Percentiles rank a stretch among this genome's conserved stretches.
These are phyloP conservation scores for Aythya baeri DNA, from an alignment of 2,113 vertebrate species.

Conservation along the genomic window DNA sequence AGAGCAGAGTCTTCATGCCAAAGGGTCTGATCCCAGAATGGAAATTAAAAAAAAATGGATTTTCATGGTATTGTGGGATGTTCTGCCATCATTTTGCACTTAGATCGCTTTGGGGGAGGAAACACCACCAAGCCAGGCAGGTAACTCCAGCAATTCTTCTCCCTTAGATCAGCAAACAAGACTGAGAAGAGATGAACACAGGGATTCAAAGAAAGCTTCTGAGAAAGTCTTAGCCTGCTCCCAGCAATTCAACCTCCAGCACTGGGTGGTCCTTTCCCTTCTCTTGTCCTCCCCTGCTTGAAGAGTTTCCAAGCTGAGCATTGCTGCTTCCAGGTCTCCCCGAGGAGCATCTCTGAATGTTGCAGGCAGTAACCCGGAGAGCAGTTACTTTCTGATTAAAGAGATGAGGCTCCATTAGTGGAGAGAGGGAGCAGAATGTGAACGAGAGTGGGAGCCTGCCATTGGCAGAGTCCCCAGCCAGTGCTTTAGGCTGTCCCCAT, in stretches of 20 bases:
- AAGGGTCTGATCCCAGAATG: not conserved
- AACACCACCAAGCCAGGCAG: not conserved
- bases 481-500: not conserved
- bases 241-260: not conserved
- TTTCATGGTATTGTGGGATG: not conserved
- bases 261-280: not conserved
- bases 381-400: slow-evolving; percentile 27
- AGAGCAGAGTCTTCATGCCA: not conserved
- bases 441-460: not conserved
- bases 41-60: not conserved
- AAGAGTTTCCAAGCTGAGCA: not conserved
- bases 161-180: not conserved
- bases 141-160: not conserved
- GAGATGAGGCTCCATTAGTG: not conserved
- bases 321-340: not conserved
- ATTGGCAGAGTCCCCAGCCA: not conserved
- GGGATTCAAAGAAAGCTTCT: not conserved
- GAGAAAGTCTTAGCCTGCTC: not conserved
- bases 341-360: not conserved
- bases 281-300: not conserved
- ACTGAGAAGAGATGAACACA: not conserved
- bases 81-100: not conserved
- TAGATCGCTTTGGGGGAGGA: not conserved
- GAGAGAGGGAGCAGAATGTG: slow-evolving; percentile 19
- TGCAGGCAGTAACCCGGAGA: slow-evolving; percentile 19